Evolutionary conservation across 2,113 vertebrate species (phyloP), one percentile per base, ranked within the genome.

Genomic region (Thunnus maccoyii): DNA sequence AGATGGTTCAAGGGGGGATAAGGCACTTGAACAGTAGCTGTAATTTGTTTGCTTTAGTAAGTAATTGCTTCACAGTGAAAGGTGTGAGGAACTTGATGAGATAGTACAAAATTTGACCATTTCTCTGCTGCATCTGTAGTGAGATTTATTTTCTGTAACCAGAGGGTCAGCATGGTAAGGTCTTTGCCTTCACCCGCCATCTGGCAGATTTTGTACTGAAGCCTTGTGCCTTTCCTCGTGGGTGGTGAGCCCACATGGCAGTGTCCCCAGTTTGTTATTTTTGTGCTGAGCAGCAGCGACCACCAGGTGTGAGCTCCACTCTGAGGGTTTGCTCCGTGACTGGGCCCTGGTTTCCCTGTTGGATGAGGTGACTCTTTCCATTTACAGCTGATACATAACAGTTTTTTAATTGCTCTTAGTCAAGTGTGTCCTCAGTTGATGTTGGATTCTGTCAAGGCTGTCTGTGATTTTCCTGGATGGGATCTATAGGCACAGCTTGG

Each of bases 11-110:
- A 54, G 56, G 27, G n/a, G 57, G 65, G 51, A 76, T 74, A 66
- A 70, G 62, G 62, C 62, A 17, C 57, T 70, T 77, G 74, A 77
- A 36, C 63, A 54, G 46, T 71, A 52, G 74, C n/a, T 73, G 25
- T 25, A 63, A 72, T 74, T 58, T 66, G 71, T 85, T 81, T 88
- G 67, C 55, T 67, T 76, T 78, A 55, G 58, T 50, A 47, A 16
- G 62, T 78, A 75, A 73, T 10, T 67, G 50, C 27, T 65, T 80
- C 30, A 61, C 72, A 69, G 56, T 68, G 44, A 73, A 44, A 62
- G 11, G n/a, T 18, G 27, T 11, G 17, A 12, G n/a, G 50, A 79
- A 48, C 20, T 70, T 72, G 25, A 68, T 76, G 62, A 74, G 36
- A 46, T 52, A 52, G 55, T 50, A 48, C 9, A 61, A 30, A 18